phyloP scores from a whole-genome alignment of 1,140 invertebrate species.

The Apis mellifera region Amel_HAv3.1 CM009933.2:3744001-3744500 shows the following conservation, averaged over 20 bases:
- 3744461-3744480: conserved; percentile 19
- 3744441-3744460: conserved; percentile 22
- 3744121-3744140: not conserved
- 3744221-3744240: not conserved
- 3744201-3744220: not conserved
- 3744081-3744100: not conserved
- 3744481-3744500: conserved; percentile 31
- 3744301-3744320: not conserved
- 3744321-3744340: not conserved
- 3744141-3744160: not conserved
- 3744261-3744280: not conserved
- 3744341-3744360: no score
- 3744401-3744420: not conserved
- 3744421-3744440: not conserved
- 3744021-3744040: not conserved
- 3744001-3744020: not conserved
- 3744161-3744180: not conserved
- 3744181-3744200: not conserved
- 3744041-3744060: no score
- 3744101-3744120: not conserved
- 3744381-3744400: no score
- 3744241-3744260: not conserved
- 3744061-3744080: not conserved
- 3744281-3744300: not conserved
- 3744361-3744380: not conserved